phyloP scores from a whole-genome alignment of 2,113 vertebrate species.

The Murina feae region DNA sequence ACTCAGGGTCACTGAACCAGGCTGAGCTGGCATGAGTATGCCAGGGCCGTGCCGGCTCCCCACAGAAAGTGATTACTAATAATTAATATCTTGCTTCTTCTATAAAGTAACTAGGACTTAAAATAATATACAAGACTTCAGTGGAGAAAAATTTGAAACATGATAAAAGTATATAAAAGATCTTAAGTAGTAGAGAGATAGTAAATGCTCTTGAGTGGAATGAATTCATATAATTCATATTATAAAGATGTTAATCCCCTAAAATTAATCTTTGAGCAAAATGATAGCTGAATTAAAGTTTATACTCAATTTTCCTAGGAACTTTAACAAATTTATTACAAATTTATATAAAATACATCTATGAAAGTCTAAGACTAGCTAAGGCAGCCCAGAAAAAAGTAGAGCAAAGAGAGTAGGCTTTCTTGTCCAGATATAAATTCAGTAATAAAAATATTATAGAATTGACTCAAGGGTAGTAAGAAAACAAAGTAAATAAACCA shows the following conservation, averaged over 20 bases:
- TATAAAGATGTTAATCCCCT: conserved; percentile 7
- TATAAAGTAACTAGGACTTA: not conserved
- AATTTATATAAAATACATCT: not conserved
- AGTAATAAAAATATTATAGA: not conserved
- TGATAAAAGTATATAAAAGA: not conserved
- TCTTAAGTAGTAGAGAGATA: not conserved
- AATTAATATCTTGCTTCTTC: not conserved
- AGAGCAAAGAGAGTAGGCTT: not conserved
- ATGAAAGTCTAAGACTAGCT: not conserved
- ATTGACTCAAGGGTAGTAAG: not conserved
- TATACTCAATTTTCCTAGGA: not conserved
- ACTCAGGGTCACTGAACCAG: too few species aligned
- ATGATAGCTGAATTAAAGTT: not conserved
- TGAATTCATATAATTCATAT: not conserved
- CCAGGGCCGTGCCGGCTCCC: too few species aligned
- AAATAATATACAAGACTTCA: not conserved
- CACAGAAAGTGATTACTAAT: not conserved
- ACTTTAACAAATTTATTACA: not conserved
- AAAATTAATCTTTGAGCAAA: not conserved
- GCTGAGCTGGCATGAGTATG: too few species aligned
- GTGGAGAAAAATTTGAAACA: not conserved
- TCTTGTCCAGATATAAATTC: not conserved
- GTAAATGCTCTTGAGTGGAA: not conserved
- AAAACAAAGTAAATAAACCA: not conserved
- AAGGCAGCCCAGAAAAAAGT: not conserved